A percentile compares a stretch with the other conserved stretches of the same genome.
These are phyloP conservation scores for Aethes cnicana DNA, from an alignment of 2,888 invertebrate species.

Conservation along the genomic window DNA sequence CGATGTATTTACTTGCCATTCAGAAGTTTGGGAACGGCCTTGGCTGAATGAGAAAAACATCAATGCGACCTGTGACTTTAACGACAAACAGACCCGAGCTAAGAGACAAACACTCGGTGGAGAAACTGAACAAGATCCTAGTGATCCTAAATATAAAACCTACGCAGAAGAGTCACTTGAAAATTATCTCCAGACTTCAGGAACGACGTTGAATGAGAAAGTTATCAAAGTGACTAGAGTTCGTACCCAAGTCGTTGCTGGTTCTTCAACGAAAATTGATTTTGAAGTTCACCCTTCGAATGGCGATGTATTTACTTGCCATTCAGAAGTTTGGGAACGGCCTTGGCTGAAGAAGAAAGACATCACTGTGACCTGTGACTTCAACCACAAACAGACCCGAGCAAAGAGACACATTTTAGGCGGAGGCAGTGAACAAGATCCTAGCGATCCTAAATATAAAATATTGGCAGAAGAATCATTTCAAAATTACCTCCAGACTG, in stretches of 20 bases:
- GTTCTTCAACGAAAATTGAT: conserved; percentile 66
- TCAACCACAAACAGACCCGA: neutral
- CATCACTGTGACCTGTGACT: conserved; percentile 19
- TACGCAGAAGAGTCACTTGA: conserved; percentile 41
- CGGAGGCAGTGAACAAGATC: conserved; percentile 1
- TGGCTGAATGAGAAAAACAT: conserved; percentile 40
- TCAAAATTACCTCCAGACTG: conserved; percentile 10
- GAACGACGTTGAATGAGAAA: conserved; percentile 30
- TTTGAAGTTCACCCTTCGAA: conserved; percentile 34
- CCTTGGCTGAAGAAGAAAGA: conserved; percentile 73
- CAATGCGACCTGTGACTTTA: conserved; percentile 38
- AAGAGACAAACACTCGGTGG: conserved; percentile 33
- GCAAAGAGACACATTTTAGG: conserved; percentile 34
- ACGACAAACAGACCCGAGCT: conserved; percentile 25
- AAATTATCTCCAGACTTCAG: conserved; percentile 35
- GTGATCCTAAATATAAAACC: conserved; percentile 35
- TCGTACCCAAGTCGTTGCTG: conserved; percentile 69
- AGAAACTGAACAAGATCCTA: conserved; percentile 32
- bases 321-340: conserved; percentile 79
- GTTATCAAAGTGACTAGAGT: conserved; percentile 56
- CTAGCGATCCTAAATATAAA: conserved; percentile 15
- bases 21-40: conserved; percentile 38
- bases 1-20: conserved; percentile 43
- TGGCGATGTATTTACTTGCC: conserved; percentile 60
- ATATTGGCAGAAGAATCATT: conserved; percentile 27